A percentile compares a stretch with the other conserved stretches of the same genome.
These are phyloP conservation scores for Drosophila putrida DNA, from an alignment of 2,888 invertebrate species.

Conservation along the genomic window DNA sequence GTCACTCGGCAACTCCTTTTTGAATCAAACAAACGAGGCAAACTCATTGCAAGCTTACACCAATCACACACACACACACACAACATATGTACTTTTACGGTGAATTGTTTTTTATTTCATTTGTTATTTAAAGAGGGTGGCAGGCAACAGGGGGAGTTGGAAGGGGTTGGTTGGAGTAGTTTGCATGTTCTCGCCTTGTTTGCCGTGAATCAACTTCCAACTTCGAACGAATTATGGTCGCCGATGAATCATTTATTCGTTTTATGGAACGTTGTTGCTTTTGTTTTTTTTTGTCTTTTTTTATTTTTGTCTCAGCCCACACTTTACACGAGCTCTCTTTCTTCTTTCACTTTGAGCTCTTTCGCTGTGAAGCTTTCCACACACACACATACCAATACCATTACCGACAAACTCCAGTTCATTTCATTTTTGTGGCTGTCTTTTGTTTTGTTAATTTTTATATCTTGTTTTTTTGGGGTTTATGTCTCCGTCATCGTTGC, in stretches of 20 bases:
- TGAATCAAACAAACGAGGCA: conserved; percentile 38
- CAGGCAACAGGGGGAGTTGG: not conserved
- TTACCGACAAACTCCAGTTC: conserved; percentile 54
- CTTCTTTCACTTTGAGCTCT: conserved; percentile 49
- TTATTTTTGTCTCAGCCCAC: conserved; percentile 43
- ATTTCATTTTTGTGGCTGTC: conserved; percentile 45
- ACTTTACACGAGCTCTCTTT: conserved; percentile 33
- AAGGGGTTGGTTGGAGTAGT: conserved; percentile 31
- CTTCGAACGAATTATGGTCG: conserved; percentile 67
- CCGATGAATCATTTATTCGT: conserved; percentile 63
- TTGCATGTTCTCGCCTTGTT: conserved; percentile 63
- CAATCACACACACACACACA: conserved; percentile 18
- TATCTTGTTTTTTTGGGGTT: conserved; percentile 33
- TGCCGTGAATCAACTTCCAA: conserved; percentile 77
- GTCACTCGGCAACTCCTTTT: conserved; percentile 56
- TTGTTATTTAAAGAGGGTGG: not conserved
- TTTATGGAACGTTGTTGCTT: conserved; percentile 1
- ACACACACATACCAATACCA: conserved; percentile 29
- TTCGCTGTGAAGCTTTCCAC: conserved; percentile 30
- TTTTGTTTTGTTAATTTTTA: conserved; percentile 70
- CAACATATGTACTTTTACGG: conserved; percentile 47
- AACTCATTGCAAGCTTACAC: conserved; percentile 41
- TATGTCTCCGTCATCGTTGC: conserved; percentile 20
- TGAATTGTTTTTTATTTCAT: conserved; percentile 30
- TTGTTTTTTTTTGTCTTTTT: not conserved